Evolutionary conservation across 2,113 vertebrate species (phyloP), one percentile per base, ranked within the genome.

Genomic region (Capricornis sumatraensis): DNA sequence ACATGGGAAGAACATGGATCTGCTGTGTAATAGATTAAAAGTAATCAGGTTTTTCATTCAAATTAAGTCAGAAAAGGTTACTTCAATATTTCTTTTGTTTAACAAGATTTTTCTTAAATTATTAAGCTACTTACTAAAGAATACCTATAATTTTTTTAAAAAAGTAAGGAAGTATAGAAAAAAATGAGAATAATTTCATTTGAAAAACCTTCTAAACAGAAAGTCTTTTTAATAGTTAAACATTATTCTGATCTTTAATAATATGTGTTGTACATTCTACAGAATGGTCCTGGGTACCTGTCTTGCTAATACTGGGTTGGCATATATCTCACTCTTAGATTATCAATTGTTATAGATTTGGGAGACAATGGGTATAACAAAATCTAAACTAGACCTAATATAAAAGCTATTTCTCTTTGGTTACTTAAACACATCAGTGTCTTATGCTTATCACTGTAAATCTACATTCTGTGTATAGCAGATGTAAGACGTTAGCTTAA

Each of bases 11-110:
- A 98, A 97, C 97, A 95, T 98, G 84, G 91, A 98, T 96, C 89
- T 97, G 95, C 93, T 98, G 94, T 97, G 96, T 97, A 97, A 97
- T 97, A 96, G 74, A 93, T 96, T 88, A 93, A 98, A 98, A 98
- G 93, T 94, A 98, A 98, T 98, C 97, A 98, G 96, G 89, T 86
- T 95, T 97, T 96, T 96, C 95, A 93, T 98, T 95, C 96, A 98
- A 96, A 96, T 97, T 82, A 94, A 76, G 97, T 97, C 94, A 96
- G 95, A 89, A 95, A 78, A 55, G 76, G 43, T 79, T 94, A 10
- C 13, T 89, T 7, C 5, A 25, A 1, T 82, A 0, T 93, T 83
- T 97, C 74, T 97, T 96, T 96, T 45, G 2, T 91, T 94, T 92
- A 50, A 27, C 9, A 78, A 36, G 47, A 2, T 36, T 98, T 97